Conservation (phyloP, 1,140 invertebrate species). For the Rhynchophorus ferrugineus region DNA sequence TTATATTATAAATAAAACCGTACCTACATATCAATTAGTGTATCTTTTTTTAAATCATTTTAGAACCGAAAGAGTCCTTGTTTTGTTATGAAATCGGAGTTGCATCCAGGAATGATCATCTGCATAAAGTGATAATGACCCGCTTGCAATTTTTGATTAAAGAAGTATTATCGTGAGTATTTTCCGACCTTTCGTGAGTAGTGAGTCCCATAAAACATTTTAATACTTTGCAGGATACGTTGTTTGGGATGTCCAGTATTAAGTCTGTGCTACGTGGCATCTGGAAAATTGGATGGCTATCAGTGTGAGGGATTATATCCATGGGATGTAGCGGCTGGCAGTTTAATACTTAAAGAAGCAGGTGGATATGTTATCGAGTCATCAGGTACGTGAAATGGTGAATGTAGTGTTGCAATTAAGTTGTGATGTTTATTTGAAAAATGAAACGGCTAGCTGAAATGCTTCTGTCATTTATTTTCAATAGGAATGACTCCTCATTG, state of each 20-base stretch:
- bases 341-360: slow-evolving; percentile 65
- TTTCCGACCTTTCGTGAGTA: neutral
- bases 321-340: slow-evolving; percentile 63
- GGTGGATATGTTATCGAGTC: slow-evolving; percentile 61
- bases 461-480: too few species aligned
- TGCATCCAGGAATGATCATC: slow-evolving; percentile 22
- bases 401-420: too few species aligned
- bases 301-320: slow-evolving; percentile 60
- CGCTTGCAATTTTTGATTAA: slow-evolving; percentile 36
- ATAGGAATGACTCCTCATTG: too few species aligned
- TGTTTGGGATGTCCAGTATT: slow-evolving; percentile 66
- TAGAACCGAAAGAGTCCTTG: slow-evolving; percentile 27
- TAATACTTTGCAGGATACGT: slow-evolving; percentile 49
- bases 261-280: slow-evolving; percentile 66
- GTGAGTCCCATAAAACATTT: neutral
- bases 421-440: too few species aligned
- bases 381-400: too few species aligned
- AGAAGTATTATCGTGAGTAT: slow-evolving; percentile 41
- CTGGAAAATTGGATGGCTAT: slow-evolving; percentile 61
- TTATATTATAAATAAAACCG: too few species aligned
- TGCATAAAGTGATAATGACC: slow-evolving; percentile 29
- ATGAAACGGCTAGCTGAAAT: too few species aligned
- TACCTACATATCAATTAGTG: too few species aligned
- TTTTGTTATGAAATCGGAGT: slow-evolving; percentile 35
- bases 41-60: slow-evolving; percentile 13